Evolutionary conservation across 2,888 invertebrate species (phyloP).

Genomic region (Scotopteryx bipunctaria): DNA sequence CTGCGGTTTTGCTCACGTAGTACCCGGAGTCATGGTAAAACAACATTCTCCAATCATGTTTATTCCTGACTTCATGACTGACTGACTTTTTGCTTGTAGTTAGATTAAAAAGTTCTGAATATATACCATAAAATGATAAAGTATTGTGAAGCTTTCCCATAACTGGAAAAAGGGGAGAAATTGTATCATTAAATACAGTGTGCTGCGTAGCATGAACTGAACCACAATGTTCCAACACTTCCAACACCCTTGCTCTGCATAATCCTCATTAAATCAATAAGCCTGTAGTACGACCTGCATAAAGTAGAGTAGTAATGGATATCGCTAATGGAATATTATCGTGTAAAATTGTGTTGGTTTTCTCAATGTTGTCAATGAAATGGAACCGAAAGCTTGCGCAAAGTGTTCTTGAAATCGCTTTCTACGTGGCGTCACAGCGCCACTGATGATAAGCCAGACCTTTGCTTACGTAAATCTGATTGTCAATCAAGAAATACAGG

Average conservation of each 20-base stretch:
- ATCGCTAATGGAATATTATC: constrained; percentile 25
- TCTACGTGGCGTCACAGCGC: constrained; percentile 66
- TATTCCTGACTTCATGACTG: no score
- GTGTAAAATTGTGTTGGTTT: constrained; percentile 27
- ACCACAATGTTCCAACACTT: neutral
- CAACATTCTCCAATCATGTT: no score
- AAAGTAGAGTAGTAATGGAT: neutral
- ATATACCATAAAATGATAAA: no score
- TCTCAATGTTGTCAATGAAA: constrained; percentile 52
- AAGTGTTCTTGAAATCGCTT: constrained; percentile 74
- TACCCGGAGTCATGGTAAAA: no score
- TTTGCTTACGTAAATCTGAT: constrained; percentile 68
- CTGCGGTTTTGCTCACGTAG: no score
- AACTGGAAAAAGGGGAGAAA: no score
- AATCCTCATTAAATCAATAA: neutral
- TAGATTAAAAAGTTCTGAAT: no score
- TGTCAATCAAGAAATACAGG: constrained; percentile 48
- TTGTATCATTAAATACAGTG: no score
- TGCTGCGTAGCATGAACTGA: no score
- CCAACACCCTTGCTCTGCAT: neutral
- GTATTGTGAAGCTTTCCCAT: no score
- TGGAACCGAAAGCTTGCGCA: constrained; percentile 65
- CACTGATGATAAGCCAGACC: constrained; percentile 61
- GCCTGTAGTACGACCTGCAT: neutral
- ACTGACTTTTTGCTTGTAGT: no score